These are phyloP conservation scores for Otolemur crassicaudatus DNA, from an alignment of 2,797 vertebrate genomes.

Conservation along the genomic window DNA sequence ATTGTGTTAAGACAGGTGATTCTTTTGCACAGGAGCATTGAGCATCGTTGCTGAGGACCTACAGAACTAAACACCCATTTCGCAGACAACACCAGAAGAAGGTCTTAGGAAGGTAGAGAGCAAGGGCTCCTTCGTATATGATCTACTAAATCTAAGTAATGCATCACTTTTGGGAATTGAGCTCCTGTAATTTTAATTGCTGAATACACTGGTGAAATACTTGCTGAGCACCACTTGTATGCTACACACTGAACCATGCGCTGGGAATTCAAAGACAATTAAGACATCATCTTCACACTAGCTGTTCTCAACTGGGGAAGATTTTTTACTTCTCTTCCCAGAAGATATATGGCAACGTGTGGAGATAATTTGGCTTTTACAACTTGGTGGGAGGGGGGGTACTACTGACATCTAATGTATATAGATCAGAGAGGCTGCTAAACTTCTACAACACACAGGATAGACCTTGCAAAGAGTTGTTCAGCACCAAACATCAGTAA, in stretches of 20 bases:
- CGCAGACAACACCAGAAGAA: neutral
- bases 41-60: neutral
- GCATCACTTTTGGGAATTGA: neutral
- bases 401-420: neutral
- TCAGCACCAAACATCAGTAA: neutral
- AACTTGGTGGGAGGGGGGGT: neutral
- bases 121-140: neutral
- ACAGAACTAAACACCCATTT: neutral
- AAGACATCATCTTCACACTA: neutral
- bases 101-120: accelerated
- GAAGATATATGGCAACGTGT: neutral
- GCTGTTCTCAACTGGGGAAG: neutral
- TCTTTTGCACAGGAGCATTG: neutral
- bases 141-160: neutral
- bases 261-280: neutral
- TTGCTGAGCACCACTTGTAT: neutral
- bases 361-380: neutral
- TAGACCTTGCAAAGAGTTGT: neutral
- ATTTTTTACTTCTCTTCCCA: neutral
- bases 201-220: neutral
- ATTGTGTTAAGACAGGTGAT: too few relatives aligned
- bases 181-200: neutral
- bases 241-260: neutral
- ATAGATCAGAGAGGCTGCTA: neutral
- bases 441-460: neutral